Conservation (phyloP, 37 sponge, comb jelly and placozoan species). For the Crambe crambe region DNA sequence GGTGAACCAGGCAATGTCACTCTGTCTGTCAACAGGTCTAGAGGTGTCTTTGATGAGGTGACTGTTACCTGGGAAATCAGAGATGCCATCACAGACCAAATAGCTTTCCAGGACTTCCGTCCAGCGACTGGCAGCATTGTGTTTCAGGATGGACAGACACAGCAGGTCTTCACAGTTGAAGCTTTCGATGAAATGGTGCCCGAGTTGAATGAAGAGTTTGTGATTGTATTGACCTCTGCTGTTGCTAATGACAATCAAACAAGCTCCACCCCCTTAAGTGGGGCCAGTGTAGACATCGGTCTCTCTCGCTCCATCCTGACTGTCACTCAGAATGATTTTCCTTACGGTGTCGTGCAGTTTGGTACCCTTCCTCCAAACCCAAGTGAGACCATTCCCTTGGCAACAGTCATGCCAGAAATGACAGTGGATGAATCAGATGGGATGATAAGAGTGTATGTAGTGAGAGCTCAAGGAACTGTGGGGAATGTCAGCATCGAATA, state of each 20-base stretch:
- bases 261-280: constrained; percentile 78
- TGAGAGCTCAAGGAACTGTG: constrained; percentile 77
- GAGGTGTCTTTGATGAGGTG: constrained; percentile 52
- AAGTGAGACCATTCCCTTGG: constrained; percentile 44
- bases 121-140: constrained; percentile 31
- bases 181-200: constrained; percentile 68
- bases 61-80: constrained; percentile 60
- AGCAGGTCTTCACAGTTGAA: constrained; percentile 15
- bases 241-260: constrained; percentile 45
- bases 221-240: constrained; percentile 45
- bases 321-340: constrained; percentile 78
- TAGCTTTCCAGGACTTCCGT: constrained; percentile 55
- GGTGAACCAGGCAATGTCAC: constrained; percentile 29
- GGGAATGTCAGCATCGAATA: constrained; percentile 76
- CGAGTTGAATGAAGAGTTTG: constrained; percentile 68
- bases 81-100: neutral
- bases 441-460: constrained; percentile 58
- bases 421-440: constrained; percentile 63
- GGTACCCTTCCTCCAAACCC: constrained; percentile 43
- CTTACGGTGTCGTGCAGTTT: constrained; percentile 89
- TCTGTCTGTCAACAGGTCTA: constrained; percentile 35
- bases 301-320: constrained; percentile 43
- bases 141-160: constrained; percentile 40
- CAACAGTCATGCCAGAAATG: constrained; percentile 36
- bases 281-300: constrained; percentile 54